These are phyloP conservation scores for Tauraco erythrolophus DNA, from an alignment of 2,113 vertebrate species.

Conservation along the genomic window DNA sequence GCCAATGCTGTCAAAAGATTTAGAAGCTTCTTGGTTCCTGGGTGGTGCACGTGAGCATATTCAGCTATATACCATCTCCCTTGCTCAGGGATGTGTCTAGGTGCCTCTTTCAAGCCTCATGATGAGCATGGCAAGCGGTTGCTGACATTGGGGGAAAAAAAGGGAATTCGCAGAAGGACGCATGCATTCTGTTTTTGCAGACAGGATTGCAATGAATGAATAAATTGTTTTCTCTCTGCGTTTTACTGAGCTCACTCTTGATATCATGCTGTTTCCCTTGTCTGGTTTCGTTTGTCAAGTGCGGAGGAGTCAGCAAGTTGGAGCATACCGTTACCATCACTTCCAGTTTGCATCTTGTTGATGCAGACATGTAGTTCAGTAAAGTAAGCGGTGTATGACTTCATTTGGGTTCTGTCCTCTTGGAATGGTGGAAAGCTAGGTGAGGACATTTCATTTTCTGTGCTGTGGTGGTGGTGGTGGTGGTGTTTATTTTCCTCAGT, in stretches of 20 bases:
- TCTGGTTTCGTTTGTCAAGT: neutral
- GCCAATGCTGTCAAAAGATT: neutral
- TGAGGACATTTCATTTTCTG: neutral
- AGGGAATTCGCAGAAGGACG: neutral
- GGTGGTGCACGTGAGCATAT: neutral
- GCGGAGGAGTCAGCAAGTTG: neutral
- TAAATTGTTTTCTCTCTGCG: neutral
- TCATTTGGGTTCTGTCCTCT: neutral
- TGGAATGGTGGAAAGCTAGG: neutral
- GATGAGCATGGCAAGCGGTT: neutral
- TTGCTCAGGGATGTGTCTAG: neutral
- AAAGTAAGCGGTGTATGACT: neutral
- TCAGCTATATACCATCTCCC: neutral
- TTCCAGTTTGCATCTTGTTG: neutral
- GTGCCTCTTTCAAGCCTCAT: neutral
- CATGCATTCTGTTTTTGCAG: neutral
- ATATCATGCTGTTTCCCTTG: neutral
- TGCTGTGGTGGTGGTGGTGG: neutral
- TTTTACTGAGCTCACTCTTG: neutral
- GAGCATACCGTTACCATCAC: neutral
- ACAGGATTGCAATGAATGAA: neutral
- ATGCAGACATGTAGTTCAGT: neutral
- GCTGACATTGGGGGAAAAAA: neutral
- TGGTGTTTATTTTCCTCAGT: neutral
- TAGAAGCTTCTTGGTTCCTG: neutral